Percentiles rank a stretch among this genome's conserved stretches.
These are phyloP conservation scores for Alloscopus bannaensis DNA, from an alignment of 2,888 invertebrate genomes.

Conservation along the genomic window DNA sequence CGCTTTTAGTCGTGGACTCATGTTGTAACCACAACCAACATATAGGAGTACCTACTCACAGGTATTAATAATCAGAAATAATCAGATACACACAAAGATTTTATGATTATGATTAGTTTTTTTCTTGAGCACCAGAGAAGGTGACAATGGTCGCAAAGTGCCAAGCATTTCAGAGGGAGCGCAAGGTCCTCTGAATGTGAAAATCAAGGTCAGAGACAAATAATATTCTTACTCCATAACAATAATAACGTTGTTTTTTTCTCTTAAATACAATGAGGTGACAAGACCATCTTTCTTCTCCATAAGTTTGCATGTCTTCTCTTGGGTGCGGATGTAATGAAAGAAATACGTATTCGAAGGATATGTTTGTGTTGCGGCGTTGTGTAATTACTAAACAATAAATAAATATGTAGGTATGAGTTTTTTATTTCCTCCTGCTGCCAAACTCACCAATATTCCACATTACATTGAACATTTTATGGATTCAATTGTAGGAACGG, in stretches of 20 bases:
- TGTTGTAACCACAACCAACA: background rate
- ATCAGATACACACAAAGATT: no score
- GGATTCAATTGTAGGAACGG: no score
- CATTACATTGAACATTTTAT: no score
- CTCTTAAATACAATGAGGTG: conserved; percentile 4
- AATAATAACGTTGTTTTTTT: conserved; percentile 1
- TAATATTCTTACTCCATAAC: conserved; percentile 1
- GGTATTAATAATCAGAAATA: background rate
- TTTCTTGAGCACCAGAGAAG: background rate
- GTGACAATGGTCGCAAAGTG: conserved; percentile 5
- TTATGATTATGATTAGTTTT: background rate
- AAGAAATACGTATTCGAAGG: background rate
- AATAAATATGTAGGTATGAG: background rate
- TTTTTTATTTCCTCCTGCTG: conserved; percentile 1
- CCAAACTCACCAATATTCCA: no score
- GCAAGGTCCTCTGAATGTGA: background rate
- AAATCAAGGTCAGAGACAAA: conserved; percentile 9
- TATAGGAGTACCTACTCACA: background rate
- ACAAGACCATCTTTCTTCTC: conserved; percentile 14
- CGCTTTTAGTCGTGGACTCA: background rate
- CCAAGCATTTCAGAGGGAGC: background rate
- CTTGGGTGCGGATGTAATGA: conserved; percentile 4
- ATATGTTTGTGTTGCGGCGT: background rate
- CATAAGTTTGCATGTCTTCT: background rate
- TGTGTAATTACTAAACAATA: conserved; percentile 5